These are phyloP conservation scores for Anabacerthia variegaticeps DNA, from an alignment of 2,797 vertebrate species.

Conservation along the genomic window DNA sequence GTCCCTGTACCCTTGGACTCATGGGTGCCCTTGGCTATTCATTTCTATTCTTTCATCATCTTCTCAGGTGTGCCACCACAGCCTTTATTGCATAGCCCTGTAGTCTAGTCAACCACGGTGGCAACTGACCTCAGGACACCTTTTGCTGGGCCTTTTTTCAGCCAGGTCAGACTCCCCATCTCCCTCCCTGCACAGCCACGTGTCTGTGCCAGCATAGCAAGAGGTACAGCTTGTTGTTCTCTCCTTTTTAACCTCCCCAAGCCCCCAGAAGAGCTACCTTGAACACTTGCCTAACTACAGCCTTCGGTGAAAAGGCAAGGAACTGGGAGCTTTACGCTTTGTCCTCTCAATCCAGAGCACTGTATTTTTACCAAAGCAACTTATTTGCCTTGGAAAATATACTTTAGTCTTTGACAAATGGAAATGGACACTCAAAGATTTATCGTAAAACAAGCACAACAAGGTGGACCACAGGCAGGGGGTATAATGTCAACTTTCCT, in stretches of 20 bases:
- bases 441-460: not conserved
- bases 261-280: not conserved
- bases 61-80: not conserved
- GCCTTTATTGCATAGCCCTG: not conserved
- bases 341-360: not conserved
- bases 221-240: not conserved
- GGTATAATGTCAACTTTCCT: not conserved
- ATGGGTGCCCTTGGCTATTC: not conserved
- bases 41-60: not conserved
- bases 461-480: constrained; percentile 2
- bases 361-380: not conserved
- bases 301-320: not conserved
- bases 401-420: not conserved
- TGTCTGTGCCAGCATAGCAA: not conserved
- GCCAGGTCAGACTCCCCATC: not conserved
- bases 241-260: not conserved
- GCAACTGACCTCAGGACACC: not conserved
- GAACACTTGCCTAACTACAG: not conserved
- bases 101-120: not conserved
- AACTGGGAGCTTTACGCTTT: not conserved
- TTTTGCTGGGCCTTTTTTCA: not conserved
- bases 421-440: constrained; percentile 1
- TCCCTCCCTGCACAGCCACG: not conserved
- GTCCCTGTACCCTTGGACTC: not conserved
- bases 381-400: not conserved